A percentile compares a stretch with the other conserved stretches of the same genome.
phyloP scores from a whole-genome alignment of 2,113 vertebrate species.

The Sinocyclocheilus maitianheensis region DNA sequence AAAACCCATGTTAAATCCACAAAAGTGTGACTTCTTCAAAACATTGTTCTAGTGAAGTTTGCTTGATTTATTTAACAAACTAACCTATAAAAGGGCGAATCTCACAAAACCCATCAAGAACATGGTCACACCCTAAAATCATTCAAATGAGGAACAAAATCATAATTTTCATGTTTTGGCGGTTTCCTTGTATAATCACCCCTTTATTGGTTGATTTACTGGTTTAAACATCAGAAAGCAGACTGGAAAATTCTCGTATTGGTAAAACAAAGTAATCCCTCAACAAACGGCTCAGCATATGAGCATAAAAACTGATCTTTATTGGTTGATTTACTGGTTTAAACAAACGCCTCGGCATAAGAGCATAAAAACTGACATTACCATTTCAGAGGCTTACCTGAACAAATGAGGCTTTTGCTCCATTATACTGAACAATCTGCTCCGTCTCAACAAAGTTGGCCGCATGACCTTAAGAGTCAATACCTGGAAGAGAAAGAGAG shows the following conservation, averaged over 20 bases:
- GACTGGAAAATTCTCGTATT: neutral
- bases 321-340: no score
- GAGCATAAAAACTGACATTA: constrained; percentile 2
- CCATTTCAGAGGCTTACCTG: constrained; percentile 72
- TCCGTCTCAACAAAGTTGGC: constrained; percentile 97
- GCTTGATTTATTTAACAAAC: neutral
- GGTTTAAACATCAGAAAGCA: neutral
- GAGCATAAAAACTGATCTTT: neutral
- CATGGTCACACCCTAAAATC: neutral
- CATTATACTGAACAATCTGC: constrained; percentile 89
- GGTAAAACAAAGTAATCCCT: neutral
- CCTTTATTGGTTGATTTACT: neutral
- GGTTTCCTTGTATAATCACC: neutral
- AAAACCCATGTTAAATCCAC: neutral
- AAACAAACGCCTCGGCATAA: neutral
- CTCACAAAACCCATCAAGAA: neutral
- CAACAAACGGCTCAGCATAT: neutral
- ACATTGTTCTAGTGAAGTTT: neutral
- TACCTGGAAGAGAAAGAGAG: constrained; percentile 72
- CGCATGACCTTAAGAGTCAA: constrained; percentile 96
- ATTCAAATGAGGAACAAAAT: neutral
- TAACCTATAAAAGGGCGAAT: neutral
- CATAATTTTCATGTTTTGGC: neutral
- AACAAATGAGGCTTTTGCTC: constrained; percentile 87
- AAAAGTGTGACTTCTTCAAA: neutral